Evolutionary conservation across 2,113 vertebrate species (phyloP).

Genomic region (Mixornis gularis): DNA sequence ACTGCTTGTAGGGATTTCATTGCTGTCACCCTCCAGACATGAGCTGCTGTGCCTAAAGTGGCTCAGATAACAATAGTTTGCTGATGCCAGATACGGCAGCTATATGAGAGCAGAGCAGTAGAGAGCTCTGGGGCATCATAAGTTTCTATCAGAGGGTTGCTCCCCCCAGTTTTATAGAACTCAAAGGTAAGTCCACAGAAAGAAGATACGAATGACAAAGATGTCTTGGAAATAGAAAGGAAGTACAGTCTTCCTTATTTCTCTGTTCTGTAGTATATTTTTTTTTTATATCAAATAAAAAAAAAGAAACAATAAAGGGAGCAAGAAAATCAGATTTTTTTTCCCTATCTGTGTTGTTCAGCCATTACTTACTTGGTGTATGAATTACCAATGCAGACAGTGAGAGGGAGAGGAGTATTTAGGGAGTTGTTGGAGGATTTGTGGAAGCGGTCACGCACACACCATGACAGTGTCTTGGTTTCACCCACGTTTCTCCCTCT

Average conservation of each 20-base stretch:
- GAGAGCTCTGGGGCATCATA: neutral
- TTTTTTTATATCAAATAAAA: neutral
- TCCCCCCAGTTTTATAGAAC: neutral
- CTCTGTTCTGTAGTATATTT: neutral
- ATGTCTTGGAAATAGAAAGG: neutral
- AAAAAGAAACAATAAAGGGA: neutral
- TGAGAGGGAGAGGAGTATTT: neutral
- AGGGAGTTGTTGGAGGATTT: neutral
- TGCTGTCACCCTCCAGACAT: neutral
- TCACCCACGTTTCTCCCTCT: neutral
- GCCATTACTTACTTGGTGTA: neutral
- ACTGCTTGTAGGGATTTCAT: neutral
- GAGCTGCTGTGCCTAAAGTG: neutral
- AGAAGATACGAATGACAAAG: neutral
- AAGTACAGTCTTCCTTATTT: neutral
- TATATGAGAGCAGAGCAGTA: neutral
- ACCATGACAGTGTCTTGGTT: neutral
- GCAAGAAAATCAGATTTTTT: neutral
- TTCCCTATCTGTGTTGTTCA: neutral
- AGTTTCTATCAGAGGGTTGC: neutral
- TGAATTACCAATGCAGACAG: neutral
- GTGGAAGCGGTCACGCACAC: neutral
- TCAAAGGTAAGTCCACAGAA: neutral
- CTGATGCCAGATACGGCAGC: neutral
- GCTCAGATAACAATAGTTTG: neutral